Evolutionary conservation across 2,113 vertebrate species (phyloP).

Genomic region (Sciurus niger): DNA sequence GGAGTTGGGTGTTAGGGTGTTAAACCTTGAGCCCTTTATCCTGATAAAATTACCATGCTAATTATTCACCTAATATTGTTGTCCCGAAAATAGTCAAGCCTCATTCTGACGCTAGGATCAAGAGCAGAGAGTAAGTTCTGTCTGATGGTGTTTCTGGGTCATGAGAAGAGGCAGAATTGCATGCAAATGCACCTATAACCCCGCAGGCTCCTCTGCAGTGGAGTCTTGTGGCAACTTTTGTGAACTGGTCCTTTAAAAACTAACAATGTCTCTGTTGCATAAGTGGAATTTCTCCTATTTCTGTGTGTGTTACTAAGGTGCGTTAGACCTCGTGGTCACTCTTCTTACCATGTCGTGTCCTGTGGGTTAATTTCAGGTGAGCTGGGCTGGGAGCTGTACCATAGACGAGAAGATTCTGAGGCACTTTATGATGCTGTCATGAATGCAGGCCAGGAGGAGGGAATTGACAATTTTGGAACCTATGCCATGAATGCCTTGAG

Average conservation of each 20-base stretch:
- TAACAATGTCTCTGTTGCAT: neutral
- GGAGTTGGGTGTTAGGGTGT: neutral
- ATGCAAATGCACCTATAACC: neutral
- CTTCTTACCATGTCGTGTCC: neutral
- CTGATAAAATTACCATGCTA: slow-evolving; percentile 26
- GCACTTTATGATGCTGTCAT: slow-evolving; percentile 93
- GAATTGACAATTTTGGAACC: slow-evolving; percentile 96
- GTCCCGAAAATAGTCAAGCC: neutral
- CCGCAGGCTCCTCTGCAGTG: neutral
- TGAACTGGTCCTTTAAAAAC: neutral
- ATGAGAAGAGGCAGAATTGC: neutral
- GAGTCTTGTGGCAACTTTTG: neutral
- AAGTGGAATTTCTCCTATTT: neutral
- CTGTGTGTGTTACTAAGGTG: neutral
- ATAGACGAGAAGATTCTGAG: slow-evolving; percentile 91
- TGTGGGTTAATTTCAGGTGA: slow-evolving; percentile 91
- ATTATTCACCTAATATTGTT: neutral
- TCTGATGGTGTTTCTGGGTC: neutral
- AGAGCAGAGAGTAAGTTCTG: neutral
- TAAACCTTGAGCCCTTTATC: neutral
- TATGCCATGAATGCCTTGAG: slow-evolving; percentile 95
- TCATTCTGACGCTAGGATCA: neutral
- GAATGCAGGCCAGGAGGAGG: slow-evolving; percentile 95
- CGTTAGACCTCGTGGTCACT: neutral
- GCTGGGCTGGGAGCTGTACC: slow-evolving; percentile 98